Conservation (phyloP, 2,797 vertebrate genomes). For the Petrocephalus schoutedeni region DNA sequence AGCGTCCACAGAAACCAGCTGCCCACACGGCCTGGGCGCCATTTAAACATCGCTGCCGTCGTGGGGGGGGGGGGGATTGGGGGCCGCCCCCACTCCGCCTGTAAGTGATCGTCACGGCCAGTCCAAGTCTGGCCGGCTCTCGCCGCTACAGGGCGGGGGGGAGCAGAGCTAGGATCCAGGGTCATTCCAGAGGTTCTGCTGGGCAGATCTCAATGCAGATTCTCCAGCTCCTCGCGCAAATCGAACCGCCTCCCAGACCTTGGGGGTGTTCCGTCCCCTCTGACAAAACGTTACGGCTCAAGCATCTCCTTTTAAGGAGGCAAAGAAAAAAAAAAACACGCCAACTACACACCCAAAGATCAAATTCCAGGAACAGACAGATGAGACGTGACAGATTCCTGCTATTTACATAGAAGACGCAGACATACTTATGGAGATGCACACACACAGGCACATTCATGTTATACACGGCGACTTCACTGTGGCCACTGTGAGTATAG, state of each 20-base stretch:
- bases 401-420: background rate
- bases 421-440: background rate
- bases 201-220: background rate
- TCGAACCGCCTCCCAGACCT: background rate
- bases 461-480: background rate
- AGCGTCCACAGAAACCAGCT: background rate
- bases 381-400: background rate
- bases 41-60: background rate
- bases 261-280: background rate
- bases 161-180: background rate
- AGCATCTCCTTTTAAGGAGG: background rate
- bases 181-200: background rate
- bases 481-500: background rate
- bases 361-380: background rate
- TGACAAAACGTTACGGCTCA: background rate
- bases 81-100: background rate
- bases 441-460: background rate
- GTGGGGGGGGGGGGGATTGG: background rate
- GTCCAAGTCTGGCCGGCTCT: background rate
- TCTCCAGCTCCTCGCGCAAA: background rate
- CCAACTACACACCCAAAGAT: background rate
- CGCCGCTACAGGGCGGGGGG: background rate
- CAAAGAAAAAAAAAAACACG: background rate
- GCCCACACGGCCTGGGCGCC: background rate
- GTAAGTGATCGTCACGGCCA: background rate